Evolutionary conservation across 2,113 vertebrate genomes (phyloP).

Genomic region (Hirundichthys speculiger): DNA sequence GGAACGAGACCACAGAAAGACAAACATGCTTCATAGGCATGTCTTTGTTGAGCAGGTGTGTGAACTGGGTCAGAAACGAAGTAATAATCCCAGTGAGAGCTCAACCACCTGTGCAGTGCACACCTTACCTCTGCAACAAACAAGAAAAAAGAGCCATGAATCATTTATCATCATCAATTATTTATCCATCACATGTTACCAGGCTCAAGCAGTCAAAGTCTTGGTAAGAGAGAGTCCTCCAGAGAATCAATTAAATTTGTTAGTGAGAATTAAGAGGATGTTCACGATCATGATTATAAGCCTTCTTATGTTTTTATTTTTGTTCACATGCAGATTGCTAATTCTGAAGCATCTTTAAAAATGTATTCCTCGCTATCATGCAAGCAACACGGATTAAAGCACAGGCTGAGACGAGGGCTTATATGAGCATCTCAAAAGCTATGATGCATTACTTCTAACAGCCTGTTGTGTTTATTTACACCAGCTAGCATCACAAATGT

Average conservation of each 20-base stretch:
- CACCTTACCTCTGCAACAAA: constrained; percentile 32
- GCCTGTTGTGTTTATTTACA: constrained; percentile 41
- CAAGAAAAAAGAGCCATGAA: constrained; percentile 59
- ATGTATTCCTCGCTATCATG: not conserved
- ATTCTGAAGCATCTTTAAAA: constrained; percentile 1
- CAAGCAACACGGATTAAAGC: constrained; percentile 21
- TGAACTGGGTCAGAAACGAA: constrained; percentile 13
- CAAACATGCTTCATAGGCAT: constrained; percentile 23
- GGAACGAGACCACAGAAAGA: constrained; percentile 4
- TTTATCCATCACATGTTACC: constrained; percentile 42
- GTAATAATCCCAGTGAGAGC: constrained; percentile 16
- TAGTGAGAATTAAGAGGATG: not conserved
- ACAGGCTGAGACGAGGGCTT: constrained; percentile 6
- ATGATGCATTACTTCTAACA: constrained; percentile 10
- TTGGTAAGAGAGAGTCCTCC: not conserved
- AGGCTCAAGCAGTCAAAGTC: constrained; percentile 3
- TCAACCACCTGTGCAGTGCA: constrained; percentile 43
- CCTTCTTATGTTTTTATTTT: too few relatives aligned
- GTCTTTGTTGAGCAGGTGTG: constrained; percentile 30
- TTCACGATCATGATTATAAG: too few relatives aligned
- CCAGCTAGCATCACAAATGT: constrained; percentile 1
- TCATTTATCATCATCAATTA: constrained; percentile 71
- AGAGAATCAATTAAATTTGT: not conserved
- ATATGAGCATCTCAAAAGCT: constrained; percentile 17
- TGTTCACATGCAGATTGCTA: not conserved